phyloP scores from a whole-genome alignment of 2,888 invertebrate species.

The Mechanitis mazaeus region DNA sequence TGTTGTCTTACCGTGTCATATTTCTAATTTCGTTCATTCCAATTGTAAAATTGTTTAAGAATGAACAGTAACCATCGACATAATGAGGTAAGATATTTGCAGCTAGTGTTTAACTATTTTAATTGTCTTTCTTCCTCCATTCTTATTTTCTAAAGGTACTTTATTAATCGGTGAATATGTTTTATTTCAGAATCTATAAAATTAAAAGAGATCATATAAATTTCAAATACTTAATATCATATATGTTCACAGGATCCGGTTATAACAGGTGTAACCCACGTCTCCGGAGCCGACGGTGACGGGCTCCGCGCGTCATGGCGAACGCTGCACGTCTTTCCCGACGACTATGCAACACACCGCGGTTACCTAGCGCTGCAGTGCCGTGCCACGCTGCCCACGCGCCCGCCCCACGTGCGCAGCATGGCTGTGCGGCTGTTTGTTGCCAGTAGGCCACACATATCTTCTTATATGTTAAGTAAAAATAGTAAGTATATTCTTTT shows the following conservation, averaged over 20 bases:
- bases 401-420: slow-evolving; percentile 55
- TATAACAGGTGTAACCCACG: slow-evolving; percentile 56
- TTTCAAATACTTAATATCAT: background rate
- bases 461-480: slow-evolving; percentile 71
- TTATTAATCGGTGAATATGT: no score
- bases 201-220: background rate
- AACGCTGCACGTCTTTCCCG: slow-evolving; percentile 62
- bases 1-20: background rate
- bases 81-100: no score
- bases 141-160: no score
- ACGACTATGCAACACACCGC: slow-evolving; percentile 63
- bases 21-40: no score
- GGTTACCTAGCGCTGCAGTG: slow-evolving; percentile 63
- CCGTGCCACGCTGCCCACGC: slow-evolving; percentile 57
- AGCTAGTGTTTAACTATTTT: no score
- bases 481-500: slow-evolving; percentile 60
- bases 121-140: no score
- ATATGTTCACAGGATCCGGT: slow-evolving; percentile 53
- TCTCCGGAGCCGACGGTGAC: slow-evolving; percentile 65
- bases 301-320: slow-evolving; percentile 67
- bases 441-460: slow-evolving; percentile 64
- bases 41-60: no score
- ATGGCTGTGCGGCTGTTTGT: slow-evolving; percentile 69
- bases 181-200: no score
- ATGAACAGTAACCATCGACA: no score